Base-by-base conservation (phyloP, 2,113 vertebrate genomes). In the Malaclemys terrapin region DNA sequence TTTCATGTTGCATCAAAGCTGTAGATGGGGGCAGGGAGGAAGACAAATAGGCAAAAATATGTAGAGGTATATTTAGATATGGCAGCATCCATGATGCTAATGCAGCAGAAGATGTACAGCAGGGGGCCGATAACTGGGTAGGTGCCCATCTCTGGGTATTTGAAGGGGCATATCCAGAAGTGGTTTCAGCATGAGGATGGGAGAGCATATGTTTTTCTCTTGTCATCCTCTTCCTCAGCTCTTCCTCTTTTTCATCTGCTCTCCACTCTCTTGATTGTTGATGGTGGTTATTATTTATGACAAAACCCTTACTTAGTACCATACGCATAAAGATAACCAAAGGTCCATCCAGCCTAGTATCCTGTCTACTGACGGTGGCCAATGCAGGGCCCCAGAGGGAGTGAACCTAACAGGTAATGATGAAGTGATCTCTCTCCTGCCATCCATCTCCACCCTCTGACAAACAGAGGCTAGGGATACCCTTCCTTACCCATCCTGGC, bases 171-270 rank as follows among this genome's bases (percentile, higher is more conserved):
- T 81, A 10, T 87, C 89, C 50, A 76, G 76, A 69, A 47, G n/a
- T 87, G 76, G 59, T 54, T 80, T 0, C 69, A 84, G 50, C 50
- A 16, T 6, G 4, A 20, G 47, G 75, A 79, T 22, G 16, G 82
- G 47, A 92, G 76, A 93, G 90, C 90, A 91, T 27, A 42, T 25
- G 4, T 75, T 2, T 35, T 79, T 59, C 76, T 91, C 8, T 93
- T 80, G 5, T 53, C 89, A 50, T 78, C 50, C 10, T 90, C 62
- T 82, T 72, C 89, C 69, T 91, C 84, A 78, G 19, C 59, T 87
- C 86, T 89, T 9, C 89, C 84, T 93, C 88, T 88, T 90, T 85
- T 87, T 82, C 80, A 90, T 96, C 93, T 96, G 94, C 90, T 97
- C 72, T 53, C 6, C 3, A 5, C 87, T 89, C n/a, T 45, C 19